phyloP scores from a whole-genome alignment of 2,113 vertebrate genomes.

The Gymnorhina tibicen region DNA sequence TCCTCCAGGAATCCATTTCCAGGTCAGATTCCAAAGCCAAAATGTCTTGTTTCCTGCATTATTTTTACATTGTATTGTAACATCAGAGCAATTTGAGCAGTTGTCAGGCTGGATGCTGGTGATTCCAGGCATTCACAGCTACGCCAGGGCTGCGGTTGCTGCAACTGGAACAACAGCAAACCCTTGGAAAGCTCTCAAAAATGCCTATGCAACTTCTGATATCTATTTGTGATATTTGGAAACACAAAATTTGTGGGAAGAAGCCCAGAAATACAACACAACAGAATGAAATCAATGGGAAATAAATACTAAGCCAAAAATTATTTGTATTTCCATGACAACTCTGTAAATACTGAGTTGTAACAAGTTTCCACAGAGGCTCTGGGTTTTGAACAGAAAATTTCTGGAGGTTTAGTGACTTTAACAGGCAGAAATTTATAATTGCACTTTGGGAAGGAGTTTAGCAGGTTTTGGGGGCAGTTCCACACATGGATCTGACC shows the following conservation, averaged over 20 bases:
- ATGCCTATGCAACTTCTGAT: neutral
- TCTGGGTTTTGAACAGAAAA: neutral
- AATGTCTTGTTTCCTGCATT: conserved; percentile 1
- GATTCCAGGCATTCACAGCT: neutral
- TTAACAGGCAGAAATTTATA: neutral
- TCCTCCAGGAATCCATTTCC: neutral
- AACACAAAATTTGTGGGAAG: neutral
- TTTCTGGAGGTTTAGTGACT: neutral
- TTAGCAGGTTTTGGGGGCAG: neutral
- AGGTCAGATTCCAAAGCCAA: conserved; percentile 1
- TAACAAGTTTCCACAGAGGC: neutral
- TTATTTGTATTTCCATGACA: neutral
- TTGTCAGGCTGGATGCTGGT: neutral
- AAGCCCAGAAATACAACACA: neutral
- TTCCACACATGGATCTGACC: fast-evolving
- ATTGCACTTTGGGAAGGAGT: neutral
- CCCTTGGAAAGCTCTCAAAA: neutral
- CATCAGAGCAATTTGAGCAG: neutral
- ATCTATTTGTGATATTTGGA: neutral
- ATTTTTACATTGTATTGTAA: neutral
- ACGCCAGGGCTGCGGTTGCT: neutral
- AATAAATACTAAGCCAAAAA: neutral
- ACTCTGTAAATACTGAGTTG: neutral
- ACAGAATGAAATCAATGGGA: neutral
- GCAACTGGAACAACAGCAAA: neutral